phyloP scores from a whole-genome alignment of 2,113 vertebrate genomes.

The Lamprologus sp. region DNA sequence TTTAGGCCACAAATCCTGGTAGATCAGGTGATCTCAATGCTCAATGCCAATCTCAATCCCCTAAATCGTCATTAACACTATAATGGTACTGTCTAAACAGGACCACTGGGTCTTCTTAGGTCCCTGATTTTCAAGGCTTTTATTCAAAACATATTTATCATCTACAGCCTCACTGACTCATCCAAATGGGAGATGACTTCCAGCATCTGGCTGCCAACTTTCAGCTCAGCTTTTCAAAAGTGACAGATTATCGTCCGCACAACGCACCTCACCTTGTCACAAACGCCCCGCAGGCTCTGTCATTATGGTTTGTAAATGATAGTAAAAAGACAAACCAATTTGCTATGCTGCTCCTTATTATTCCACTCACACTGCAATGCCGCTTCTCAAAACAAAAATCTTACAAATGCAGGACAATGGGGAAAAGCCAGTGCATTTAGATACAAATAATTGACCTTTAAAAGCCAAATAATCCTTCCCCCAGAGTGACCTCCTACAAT shows the following conservation, averaged over 20 bases:
- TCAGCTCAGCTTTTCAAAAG: not conserved
- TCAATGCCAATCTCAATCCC: not conserved
- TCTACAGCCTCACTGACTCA: not conserved
- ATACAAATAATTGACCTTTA: not conserved
- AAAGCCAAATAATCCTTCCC: not conserved
- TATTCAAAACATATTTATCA: not conserved
- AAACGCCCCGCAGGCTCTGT: not conserved
- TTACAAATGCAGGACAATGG: not conserved
- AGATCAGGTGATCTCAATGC: not conserved
- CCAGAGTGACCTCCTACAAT: conserved; percentile 4
- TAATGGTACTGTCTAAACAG: not conserved
- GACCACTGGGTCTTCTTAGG: not conserved
- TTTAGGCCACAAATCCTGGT: not conserved
- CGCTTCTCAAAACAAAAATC: not conserved
- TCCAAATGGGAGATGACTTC: not conserved
- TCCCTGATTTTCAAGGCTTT: not conserved
- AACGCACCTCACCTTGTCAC: not conserved
- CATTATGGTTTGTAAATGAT: not conserved
- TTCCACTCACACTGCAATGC: not conserved
- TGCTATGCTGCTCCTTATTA: not conserved
- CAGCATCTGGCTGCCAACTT: not conserved
- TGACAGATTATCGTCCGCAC: not conserved
- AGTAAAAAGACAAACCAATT: not conserved
- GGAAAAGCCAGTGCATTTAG: not conserved
- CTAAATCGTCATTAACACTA: not conserved